Evolutionary conservation across 2,888 invertebrate species (phyloP).

Genomic region (Sesia bembeciformis): DNA sequence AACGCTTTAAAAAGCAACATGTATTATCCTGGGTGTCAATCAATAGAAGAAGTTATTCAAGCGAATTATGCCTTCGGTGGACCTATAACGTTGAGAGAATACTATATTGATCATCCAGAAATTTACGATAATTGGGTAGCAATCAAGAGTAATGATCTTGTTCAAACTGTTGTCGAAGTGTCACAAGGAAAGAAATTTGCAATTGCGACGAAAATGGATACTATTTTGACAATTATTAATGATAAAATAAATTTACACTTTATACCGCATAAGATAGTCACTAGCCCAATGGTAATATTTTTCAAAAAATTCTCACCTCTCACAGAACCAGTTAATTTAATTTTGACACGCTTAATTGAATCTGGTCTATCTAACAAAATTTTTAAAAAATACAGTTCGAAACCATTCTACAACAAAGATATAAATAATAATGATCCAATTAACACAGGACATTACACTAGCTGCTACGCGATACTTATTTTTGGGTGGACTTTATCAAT

Average conservation of each 20-base stretch:
- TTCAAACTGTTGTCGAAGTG: slow-evolving; percentile 24
- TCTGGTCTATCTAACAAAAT: slow-evolving; percentile 38
- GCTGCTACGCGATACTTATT: slow-evolving; percentile 42
- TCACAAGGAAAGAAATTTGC: slow-evolving; percentile 39
- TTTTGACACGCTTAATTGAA: slow-evolving; percentile 32
- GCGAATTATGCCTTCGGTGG: slow-evolving; percentile 45
- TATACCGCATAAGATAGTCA: slow-evolving; percentile 28
- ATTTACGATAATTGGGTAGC: slow-evolving; percentile 38
- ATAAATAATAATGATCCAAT: slow-evolving; percentile 23
- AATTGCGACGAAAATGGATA: slow-evolving; percentile 37
- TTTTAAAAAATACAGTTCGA: slow-evolving; percentile 23
- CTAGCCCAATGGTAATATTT: slow-evolving; percentile 39
- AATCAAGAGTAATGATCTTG: slow-evolving; percentile 25
- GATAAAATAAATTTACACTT: slow-evolving; percentile 29
- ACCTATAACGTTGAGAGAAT: slow-evolving; percentile 39
- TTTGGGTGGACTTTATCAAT: slow-evolving; percentile 32
- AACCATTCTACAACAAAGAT: slow-evolving; percentile 1
- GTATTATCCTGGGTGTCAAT: slow-evolving; percentile 29
- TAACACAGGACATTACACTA: slow-evolving; percentile 38
- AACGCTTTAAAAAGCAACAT: slow-evolving; percentile 41
- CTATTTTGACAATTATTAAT: slow-evolving; percentile 23
- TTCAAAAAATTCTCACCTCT: slow-evolving; percentile 53
- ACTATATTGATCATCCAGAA: slow-evolving; percentile 32
- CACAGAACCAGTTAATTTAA: slow-evolving; percentile 22
- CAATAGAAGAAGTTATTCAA: slow-evolving; percentile 37